Percentiles rank a stretch among this genome's conserved stretches.
Conservation (phyloP, 2,797 vertebrate species). For the Syngnathus rostellatus region DNA sequence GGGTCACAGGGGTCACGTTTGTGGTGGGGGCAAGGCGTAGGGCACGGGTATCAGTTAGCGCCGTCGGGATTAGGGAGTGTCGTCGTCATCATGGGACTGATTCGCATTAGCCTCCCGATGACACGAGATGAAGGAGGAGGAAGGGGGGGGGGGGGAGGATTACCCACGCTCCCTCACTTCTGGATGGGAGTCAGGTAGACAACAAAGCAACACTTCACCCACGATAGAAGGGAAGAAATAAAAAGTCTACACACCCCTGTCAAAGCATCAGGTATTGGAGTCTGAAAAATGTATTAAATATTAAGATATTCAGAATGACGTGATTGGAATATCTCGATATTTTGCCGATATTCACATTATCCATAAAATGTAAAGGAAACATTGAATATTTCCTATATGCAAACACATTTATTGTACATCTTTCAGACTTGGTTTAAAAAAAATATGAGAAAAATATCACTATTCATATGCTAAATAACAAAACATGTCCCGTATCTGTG, state of each 20-base stretch:
- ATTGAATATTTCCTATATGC: no score
- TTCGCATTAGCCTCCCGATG: slow-evolving; percentile 60
- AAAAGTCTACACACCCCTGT: neutral
- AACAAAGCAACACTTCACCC: slow-evolving; percentile 49
- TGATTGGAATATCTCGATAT: no score
- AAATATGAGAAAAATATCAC: neutral
- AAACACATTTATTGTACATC: no score
- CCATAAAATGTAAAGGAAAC: no score
- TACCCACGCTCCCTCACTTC: slow-evolving; percentile 53
- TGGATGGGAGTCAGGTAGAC: slow-evolving; percentile 60
- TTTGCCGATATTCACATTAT: no score
- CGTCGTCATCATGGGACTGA: slow-evolving; percentile 59
- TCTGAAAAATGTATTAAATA: no score
- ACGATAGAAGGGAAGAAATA: slow-evolving; percentile 5
- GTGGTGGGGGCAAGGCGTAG: slow-evolving; percentile 43
- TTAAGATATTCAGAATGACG: no score
- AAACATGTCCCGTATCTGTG: neutral
- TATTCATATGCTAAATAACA: neutral
- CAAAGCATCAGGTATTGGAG: no score
- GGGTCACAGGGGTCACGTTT: slow-evolving; percentile 26
- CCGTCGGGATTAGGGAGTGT: slow-evolving; percentile 60
- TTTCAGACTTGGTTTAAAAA: neutral
- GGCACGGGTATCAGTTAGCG: slow-evolving; percentile 52
- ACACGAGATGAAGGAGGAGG: slow-evolving; percentile 48
- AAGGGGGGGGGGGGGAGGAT: slow-evolving; percentile 36